Conservation (phyloP, 2,113 vertebrate species). For the Catagonus wagneri region DNA sequence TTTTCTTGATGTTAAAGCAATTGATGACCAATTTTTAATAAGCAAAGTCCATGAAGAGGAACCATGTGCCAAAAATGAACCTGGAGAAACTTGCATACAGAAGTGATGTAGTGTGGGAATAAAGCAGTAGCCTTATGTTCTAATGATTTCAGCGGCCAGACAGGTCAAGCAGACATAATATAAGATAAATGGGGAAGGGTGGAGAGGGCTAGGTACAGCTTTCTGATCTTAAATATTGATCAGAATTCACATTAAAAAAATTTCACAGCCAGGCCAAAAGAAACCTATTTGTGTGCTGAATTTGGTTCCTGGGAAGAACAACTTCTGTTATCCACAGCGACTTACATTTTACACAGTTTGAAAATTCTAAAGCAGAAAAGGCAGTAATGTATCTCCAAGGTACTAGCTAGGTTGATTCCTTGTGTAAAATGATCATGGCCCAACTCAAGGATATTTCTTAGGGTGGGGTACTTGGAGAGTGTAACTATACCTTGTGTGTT, state of each 20-base stretch:
- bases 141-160: no score
- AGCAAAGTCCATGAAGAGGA: background rate
- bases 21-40: background rate
- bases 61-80: background rate
- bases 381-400: background rate
- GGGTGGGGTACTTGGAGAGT: background rate
- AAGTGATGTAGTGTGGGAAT: background rate
- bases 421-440: background rate
- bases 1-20: background rate
- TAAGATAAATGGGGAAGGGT: background rate
- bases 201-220: background rate
- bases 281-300: background rate
- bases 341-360: constrained; percentile 10
- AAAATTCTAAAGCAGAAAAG: background rate
- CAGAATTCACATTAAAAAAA: constrained; percentile 10
- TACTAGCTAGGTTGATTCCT: background rate
- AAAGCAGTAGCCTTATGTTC: background rate
- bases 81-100: background rate
- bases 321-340: background rate
- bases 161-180: no score
- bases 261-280: background rate
- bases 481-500: background rate
- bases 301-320: background rate
- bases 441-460: background rate
- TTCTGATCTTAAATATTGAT: constrained; percentile 9